A percentile compares a stretch with the other conserved stretches of the same genome.
Evolutionary conservation across 2,797 vertebrate species (phyloP).

Genomic region (Pygocentrus nattereri): DNA sequence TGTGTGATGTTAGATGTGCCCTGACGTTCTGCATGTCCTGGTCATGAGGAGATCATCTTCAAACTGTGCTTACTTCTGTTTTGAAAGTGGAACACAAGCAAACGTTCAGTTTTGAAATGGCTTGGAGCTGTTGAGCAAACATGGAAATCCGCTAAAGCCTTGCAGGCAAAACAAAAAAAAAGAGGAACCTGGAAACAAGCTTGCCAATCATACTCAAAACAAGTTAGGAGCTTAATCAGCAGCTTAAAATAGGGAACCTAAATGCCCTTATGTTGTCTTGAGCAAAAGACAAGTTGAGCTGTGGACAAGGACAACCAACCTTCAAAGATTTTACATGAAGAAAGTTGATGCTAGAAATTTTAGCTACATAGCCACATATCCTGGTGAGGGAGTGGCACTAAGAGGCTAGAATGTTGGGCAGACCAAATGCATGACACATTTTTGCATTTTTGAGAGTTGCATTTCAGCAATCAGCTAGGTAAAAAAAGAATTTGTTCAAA

Average conservation of each 20-base stretch:
- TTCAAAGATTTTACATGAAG: conserved; percentile 89
- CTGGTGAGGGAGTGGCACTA: conserved; percentile 80
- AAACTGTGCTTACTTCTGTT: conserved; percentile 43
- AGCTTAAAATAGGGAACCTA: conserved; percentile 28
- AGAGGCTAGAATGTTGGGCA: conserved; percentile 72
- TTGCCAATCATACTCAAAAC: conserved; percentile 29
- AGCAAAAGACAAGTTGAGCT: conserved; percentile 69
- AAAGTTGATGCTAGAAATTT: conserved; percentile 87
- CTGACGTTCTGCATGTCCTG: background rate
- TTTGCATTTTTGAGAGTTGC: no score
- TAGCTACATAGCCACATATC: conserved; percentile 86
- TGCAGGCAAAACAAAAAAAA: conserved; percentile 43
- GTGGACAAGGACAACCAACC: conserved; percentile 81
- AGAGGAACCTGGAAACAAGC: conserved; percentile 40
- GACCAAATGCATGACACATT: background rate
- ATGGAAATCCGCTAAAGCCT: conserved; percentile 38
- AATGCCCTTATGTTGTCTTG: background rate
- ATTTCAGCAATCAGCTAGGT: conserved; percentile 59
- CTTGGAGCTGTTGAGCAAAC: conserved; percentile 53
- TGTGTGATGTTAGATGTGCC: conserved; percentile 3
- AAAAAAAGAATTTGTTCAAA: background rate
- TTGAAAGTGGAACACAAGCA: conserved; percentile 36
- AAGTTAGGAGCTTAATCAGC: conserved; percentile 27
- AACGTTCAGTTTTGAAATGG: conserved; percentile 47
- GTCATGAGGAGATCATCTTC: conserved; percentile 30